These are phyloP conservation scores for Crotalus viridis DNA, from an alignment of 2,113 vertebrate genomes.

Conservation along the genomic window DNA sequence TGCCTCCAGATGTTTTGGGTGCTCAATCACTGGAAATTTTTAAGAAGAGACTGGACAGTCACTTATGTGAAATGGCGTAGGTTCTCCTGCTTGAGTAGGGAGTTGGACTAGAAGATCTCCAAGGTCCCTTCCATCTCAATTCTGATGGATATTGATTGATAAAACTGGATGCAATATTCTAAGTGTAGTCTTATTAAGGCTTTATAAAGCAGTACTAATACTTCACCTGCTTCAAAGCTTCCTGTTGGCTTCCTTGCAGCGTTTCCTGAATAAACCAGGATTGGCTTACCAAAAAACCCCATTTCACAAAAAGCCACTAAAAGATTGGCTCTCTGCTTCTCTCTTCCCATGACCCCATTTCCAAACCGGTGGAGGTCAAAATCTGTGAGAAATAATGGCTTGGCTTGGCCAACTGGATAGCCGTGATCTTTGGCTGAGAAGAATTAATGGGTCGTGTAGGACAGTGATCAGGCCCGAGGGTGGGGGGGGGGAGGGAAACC, in stretches of 20 bases:
- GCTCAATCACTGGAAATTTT: neutral
- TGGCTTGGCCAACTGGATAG: constrained; percentile 48
- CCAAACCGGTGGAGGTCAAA: constrained; percentile 12
- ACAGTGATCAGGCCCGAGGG: constrained; percentile 62
- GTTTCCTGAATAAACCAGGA: neutral
- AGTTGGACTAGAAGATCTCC: neutral
- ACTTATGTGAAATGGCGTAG: neutral
- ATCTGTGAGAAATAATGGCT: constrained; percentile 68
- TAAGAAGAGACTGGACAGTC: neutral
- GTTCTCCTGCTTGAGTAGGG: neutral
- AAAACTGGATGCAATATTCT: neutral
- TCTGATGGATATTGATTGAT: neutral
- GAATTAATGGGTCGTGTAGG: constrained; percentile 76
- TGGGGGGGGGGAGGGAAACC: constrained; percentile 40
- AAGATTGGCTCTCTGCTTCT: neutral
- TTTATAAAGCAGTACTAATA: neutral
- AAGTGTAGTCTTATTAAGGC: neutral
- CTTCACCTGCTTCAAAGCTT: neutral
- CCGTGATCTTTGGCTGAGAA: constrained; percentile 60
- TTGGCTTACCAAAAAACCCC: neutral
- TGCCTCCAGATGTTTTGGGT: too few relatives aligned
- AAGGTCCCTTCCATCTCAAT: neutral
- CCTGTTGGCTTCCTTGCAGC: neutral
- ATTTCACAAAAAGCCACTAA: neutral
- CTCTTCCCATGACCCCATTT: neutral